Evolutionary conservation across 2,113 vertebrate species (phyloP), one percentile per base, ranked within the genome.

Genomic region (Paradisaea rubra): DNA sequence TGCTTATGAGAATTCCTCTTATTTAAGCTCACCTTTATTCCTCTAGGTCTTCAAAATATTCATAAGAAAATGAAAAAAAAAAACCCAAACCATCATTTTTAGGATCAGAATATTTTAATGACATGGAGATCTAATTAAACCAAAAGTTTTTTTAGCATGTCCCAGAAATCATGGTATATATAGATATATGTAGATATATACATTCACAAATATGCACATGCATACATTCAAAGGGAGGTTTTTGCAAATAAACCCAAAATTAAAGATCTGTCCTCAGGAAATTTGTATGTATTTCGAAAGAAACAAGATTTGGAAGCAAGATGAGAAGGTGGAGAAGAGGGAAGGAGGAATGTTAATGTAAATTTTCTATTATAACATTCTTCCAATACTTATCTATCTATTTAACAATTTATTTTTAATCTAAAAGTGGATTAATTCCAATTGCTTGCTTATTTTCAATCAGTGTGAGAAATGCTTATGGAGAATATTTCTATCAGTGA

Each of bases 311-410:
- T 81, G 22, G 30, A 39, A 77, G 41, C 24, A 91, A 92, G n/a
- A 68, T 5, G 18, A 65, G n/a, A 80, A 88, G 2, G 4, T 68
- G 8, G 4, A 54, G 31, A 81, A 61, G 22, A 78, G 1, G 1
- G 9, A 59, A 53, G 3, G 7, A n/a, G 3, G 4, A 6, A 79
- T 5, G 2, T 35, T 72, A 76, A 30, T 28, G 4, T 20, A 33
- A 64, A 49, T 45, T 61, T 77, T 61, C 17, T 70, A 6, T 39
- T 64, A 15, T 6, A 69, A 31, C 0, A 0, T 23, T 70, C 28
- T 91, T 71, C 28, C 6, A 76, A 2, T 31, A 1, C 21, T 59
- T 47, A 6, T 61, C 4, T 64, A 4, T 28, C 6, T 54, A 17
- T 44, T 24, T 44, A 22, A 22, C 18, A 10, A 18, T 30, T 65